Conservation (phyloP, 2,797 vertebrate species). For the Thamnophis elegans region DNA sequence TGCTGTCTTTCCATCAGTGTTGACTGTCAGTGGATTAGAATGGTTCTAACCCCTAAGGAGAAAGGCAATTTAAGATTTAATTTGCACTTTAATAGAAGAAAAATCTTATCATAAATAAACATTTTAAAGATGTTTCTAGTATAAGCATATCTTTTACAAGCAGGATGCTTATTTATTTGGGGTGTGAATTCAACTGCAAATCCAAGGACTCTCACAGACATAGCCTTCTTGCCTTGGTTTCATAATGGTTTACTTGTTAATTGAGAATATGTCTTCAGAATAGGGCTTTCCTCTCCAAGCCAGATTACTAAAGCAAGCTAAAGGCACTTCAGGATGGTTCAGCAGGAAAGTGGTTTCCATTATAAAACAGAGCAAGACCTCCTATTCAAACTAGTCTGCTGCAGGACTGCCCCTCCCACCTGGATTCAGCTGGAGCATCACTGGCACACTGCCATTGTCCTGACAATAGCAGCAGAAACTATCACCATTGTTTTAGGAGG, state of each 20-base stretch:
- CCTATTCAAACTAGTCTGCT: background rate
- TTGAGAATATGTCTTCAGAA: background rate
- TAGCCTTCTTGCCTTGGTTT: background rate
- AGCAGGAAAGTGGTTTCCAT: background rate
- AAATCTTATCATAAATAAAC: background rate
- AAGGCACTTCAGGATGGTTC: background rate
- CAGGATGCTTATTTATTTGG: background rate
- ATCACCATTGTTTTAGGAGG: background rate
- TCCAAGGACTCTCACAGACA: background rate
- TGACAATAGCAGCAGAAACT: background rate
- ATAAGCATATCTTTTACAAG: background rate
- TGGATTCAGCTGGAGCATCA: background rate
- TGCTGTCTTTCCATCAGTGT: background rate
- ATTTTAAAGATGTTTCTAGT: background rate
- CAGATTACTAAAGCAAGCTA: background rate
- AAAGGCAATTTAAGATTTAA: background rate
- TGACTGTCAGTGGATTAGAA: background rate
- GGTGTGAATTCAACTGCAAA: background rate
- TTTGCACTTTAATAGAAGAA: background rate
- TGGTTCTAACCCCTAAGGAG: background rate
- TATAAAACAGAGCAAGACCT: background rate
- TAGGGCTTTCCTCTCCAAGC: background rate
- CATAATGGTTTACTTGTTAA: background rate
- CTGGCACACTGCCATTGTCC: background rate
- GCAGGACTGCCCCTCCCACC: background rate